phyloP scores from a whole-genome alignment of 2,113 vertebrate species.

The Chrysochloris asiatica region DNA sequence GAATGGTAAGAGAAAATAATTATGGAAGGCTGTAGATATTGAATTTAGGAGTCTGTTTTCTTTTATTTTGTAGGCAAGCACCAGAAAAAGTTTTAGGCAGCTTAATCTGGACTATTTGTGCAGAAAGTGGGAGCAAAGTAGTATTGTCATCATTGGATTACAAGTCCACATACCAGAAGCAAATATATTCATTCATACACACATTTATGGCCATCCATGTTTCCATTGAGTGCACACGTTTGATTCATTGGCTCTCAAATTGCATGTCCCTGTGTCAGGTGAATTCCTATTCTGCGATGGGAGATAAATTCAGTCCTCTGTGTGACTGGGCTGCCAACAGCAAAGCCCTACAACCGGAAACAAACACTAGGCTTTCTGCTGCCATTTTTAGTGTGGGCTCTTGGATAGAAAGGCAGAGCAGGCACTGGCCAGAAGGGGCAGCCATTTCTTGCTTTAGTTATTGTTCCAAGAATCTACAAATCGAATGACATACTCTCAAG shows the following conservation, averaged over 20 bases:
- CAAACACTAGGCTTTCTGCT: not conserved
- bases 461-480: not conserved
- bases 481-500: not conserved
- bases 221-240: not conserved
- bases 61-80: not conserved
- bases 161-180: not conserved
- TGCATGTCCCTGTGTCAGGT: not conserved
- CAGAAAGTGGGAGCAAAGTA: not conserved
- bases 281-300: not conserved
- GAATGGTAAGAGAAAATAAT: not conserved
- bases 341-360: not conserved
- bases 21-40: not conserved
- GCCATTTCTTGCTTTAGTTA: not conserved
- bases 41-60: not conserved
- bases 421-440: not conserved
- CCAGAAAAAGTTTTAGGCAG: not conserved
- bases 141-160: not conserved
- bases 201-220: not conserved
- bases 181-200: not conserved
- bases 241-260: not conserved
- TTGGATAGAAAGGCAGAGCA: not conserved
- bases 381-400: not conserved
- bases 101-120: not conserved
- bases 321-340: not conserved
- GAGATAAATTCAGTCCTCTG: not conserved